Base-by-base conservation (phyloP, 1,140 invertebrate genomes). In the Plectrocnemia conspersa region DNA sequence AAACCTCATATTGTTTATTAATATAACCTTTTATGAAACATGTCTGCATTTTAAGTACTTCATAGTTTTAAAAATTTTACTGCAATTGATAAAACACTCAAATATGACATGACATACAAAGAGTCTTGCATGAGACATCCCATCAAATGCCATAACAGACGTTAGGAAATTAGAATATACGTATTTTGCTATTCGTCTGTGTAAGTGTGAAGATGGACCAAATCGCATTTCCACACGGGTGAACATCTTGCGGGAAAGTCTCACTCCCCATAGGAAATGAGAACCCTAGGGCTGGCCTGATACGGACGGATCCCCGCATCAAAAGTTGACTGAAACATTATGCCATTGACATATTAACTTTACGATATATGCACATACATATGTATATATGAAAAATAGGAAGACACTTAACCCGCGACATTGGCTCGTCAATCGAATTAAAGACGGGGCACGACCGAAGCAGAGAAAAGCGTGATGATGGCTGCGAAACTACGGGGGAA, bases 261-360 rank as follows among this genome's bases (percentile, higher is more conserved):
- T 19, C 16, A 19, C n/a, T 11, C 13, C 35, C 6, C n/a, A 23
- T 19, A 58, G 56, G 56, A 58, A 58, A 58, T 58, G 49, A 53
- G 35, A 16, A 25, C 49, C 56, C 49, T 22, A 42, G 25, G 56
- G 56, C 56, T 0, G 16, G 32, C 24, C 21, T 50, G n/a, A n/a
- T n/a, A n/a, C n/a, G n/a, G n/a, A n/a, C n/a, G n/a, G n/a, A n/a
- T n/a, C n/a, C n/a, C n/a, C n/a, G n/a, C n/a, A n/a, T n/a, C n/a
- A n/a, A n/a, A n/a, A n/a, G n/a, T n/a, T n/a, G n/a, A n/a, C n/a
- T n/a, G n/a, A n/a, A n/a, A n/a, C n/a, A n/a, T n/a, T n/a, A n/a
- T n/a, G n/a, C n/a, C n/a, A n/a, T n/a, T n/a, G n/a, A n/a, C n/a
- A n/a, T n/a, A n/a, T n/a, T n/a, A n/a, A n/a, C n/a, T n/a, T n/a